phyloP scores from a whole-genome alignment of 2,797 vertebrate species.

The Enteromius unitaeniatus region DNA sequence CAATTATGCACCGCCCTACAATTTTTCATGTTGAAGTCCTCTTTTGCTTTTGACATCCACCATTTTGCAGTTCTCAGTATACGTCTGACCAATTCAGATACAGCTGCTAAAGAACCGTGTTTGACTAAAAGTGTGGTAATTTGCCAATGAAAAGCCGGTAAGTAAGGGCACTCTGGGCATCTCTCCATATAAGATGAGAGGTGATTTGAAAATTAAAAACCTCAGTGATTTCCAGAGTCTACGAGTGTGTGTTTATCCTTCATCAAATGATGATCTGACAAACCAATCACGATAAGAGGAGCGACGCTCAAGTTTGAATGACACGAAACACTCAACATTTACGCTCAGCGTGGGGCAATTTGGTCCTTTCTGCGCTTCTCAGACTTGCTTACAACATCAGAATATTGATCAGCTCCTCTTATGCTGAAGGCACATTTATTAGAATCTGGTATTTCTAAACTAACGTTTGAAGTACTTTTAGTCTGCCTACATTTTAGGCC shows the following conservation, averaged over 20 bases:
- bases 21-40: conserved; percentile 32
- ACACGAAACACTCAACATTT: conserved; percentile 21
- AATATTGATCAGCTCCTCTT: conserved; percentile 38
- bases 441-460: neutral
- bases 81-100: conserved; percentile 30
- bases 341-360: conserved; percentile 26
- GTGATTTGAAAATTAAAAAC: conserved; percentile 50
- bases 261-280: conserved; percentile 37
- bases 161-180: conserved; percentile 38
- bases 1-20: conserved; percentile 33
- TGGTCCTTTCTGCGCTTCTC: conserved; percentile 25
- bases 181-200: conserved; percentile 25
- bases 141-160: conserved; percentile 39
- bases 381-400: conserved; percentile 23
- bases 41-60: conserved; percentile 41
- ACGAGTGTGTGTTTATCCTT: conserved; percentile 48
- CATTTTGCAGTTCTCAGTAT: conserved; percentile 18
- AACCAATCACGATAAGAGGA: conserved; percentile 43
- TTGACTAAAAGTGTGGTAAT: conserved; percentile 46
- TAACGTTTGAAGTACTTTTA: neutral
- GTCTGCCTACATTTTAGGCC: neutral
- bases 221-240: conserved; percentile 30
- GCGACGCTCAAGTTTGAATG: conserved; percentile 35
- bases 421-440: conserved; percentile 7
- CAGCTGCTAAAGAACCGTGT: conserved; percentile 30